Percentiles rank a stretch among this genome's conserved stretches.
These are phyloP conservation scores for Netelia fuscicornis DNA, from an alignment of 2,888 invertebrate genomes.

Conservation along the genomic window DNA sequence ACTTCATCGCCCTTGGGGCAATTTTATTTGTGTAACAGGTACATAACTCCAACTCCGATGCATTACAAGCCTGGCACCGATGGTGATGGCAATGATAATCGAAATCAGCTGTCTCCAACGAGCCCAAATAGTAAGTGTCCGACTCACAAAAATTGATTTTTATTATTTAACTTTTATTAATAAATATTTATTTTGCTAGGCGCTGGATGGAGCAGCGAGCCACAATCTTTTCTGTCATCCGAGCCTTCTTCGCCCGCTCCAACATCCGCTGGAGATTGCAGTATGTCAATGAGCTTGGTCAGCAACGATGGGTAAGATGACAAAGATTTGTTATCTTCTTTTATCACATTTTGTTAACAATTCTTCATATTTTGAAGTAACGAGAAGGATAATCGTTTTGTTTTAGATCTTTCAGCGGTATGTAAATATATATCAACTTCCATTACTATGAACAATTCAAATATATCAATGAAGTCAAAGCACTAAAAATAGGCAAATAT, in stretches of 20 bases:
- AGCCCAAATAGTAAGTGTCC: conserved; percentile 82
- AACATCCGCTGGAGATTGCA: conserved; percentile 86
- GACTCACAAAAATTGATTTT: not conserved
- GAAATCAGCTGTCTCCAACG: conserved; percentile 82
- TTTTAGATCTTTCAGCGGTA: too few species aligned
- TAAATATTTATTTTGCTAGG: conserved; percentile 82
- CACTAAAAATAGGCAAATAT: too few species aligned
- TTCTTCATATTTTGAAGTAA: not conserved
- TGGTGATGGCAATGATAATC: conserved; percentile 77
- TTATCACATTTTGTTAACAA: not conserved
- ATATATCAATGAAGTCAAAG: not conserved
- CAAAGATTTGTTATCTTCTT: not conserved
- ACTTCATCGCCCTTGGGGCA: not conserved
- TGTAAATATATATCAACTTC: not conserved
- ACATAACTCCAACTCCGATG: conserved; percentile 78
- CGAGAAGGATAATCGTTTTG: not conserved
- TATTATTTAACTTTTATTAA: not conserved
- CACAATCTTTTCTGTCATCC: conserved; percentile 92
- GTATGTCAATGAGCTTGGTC: conserved; percentile 88
- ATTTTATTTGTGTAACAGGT: conserved; percentile 71
- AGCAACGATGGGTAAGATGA: conserved; percentile 87
- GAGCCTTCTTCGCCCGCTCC: conserved; percentile 93
- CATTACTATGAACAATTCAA: not conserved
- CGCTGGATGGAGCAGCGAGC: conserved; percentile 90
- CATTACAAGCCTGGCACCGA: conserved; percentile 79